A percentile compares a stretch with the other conserved stretches of the same genome.
These are phyloP conservation scores for Arizona elegans DNA, from an alignment of 2,113 vertebrate species.

Conservation along the genomic window DNA sequence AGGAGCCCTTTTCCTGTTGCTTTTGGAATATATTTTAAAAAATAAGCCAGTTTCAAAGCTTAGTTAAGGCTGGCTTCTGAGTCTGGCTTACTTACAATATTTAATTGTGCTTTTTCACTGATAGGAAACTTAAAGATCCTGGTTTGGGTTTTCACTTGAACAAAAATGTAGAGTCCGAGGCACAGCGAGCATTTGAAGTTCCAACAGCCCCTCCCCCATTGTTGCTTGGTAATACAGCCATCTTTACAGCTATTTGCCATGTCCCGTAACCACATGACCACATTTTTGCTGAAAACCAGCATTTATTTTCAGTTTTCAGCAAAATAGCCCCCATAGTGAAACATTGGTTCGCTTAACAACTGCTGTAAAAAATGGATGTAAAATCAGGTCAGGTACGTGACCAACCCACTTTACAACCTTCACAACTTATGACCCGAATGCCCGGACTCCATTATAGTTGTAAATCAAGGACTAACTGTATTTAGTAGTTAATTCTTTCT, in stretches of 20 bases:
- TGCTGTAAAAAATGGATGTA: not conserved
- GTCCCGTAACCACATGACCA: not conserved
- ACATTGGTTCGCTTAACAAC: not conserved
- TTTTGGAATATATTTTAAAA: not conserved
- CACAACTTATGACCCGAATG: not conserved
- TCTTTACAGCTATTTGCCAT: not conserved
- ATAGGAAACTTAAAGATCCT: not conserved
- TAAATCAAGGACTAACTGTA: not conserved
- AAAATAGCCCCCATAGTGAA: not conserved
- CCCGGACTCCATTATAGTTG: not conserved
- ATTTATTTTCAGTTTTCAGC: not conserved
- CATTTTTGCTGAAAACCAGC: not conserved
- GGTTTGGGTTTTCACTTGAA: not conserved
- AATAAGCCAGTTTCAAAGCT: not conserved
- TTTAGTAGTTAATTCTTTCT: not conserved
- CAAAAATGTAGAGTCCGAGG: not conserved
- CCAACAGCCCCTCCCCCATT: not conserved
- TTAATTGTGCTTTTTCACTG: not conserved
- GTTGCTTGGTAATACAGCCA: not conserved
- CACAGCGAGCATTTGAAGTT: not conserved
- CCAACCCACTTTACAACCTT: not conserved
- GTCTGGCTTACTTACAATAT: not conserved
- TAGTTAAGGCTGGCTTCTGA: not conserved
- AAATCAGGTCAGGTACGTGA: not conserved
- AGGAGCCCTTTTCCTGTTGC: not conserved